Evolutionary conservation across 2,797 vertebrate species (phyloP).

Genomic region (Pogoniulus pusillus): DNA sequence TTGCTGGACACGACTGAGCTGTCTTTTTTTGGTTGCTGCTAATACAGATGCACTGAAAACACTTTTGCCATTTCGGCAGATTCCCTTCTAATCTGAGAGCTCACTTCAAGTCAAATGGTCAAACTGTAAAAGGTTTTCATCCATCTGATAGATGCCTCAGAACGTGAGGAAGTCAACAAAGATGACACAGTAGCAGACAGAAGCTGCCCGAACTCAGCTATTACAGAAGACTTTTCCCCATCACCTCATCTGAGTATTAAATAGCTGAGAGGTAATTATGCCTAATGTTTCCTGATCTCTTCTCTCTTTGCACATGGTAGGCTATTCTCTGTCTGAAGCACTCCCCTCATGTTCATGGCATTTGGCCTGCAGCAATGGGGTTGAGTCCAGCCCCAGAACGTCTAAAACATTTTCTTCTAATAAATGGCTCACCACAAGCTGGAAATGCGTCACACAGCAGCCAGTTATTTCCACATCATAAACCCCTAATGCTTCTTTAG

Average conservation of each 20-base stretch:
- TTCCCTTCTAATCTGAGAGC: background rate
- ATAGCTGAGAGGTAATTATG: conserved; percentile 50
- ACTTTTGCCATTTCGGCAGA: background rate
- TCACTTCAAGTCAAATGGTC: conserved; percentile 55
- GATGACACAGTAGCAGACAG: background rate
- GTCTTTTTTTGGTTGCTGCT: background rate
- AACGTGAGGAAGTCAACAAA: background rate
- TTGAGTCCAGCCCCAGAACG: conserved; percentile 51
- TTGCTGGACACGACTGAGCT: background rate
- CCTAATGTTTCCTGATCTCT: conserved; percentile 52
- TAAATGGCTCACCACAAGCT: conserved; percentile 57
- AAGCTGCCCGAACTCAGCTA: background rate
- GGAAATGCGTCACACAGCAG: conserved; percentile 66
- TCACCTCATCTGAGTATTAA: conserved; percentile 56
- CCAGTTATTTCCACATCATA: conserved; percentile 79
- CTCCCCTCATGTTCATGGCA: background rate
- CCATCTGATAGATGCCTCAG: background rate
- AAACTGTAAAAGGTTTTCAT: conserved; percentile 27
- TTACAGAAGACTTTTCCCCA: conserved; percentile 37
- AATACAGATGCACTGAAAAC: conserved; percentile 17
- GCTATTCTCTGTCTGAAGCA: conserved; percentile 43
- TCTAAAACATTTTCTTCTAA: conserved; percentile 66
- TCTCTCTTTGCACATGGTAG: conserved; percentile 53
- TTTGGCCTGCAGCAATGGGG: conserved; percentile 62
- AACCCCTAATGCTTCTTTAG: conserved; percentile 77